phyloP scores from a whole-genome alignment of 2,113 vertebrate genomes.

The Panurus biarmicus region DNA sequence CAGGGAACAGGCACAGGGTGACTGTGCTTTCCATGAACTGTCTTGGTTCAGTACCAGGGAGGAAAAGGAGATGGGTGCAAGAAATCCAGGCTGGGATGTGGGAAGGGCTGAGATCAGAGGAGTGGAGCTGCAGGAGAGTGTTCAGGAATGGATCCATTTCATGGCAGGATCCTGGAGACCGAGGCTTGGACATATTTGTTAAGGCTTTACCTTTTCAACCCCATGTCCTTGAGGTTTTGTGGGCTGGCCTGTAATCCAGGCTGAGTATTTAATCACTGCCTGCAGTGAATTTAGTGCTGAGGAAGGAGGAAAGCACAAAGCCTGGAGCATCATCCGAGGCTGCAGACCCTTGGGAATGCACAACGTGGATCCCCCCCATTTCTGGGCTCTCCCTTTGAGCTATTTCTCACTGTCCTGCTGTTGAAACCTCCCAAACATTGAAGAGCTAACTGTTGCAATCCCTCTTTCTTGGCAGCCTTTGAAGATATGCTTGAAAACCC shows the following conservation, averaged over 20 bases:
- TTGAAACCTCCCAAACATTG: background rate
- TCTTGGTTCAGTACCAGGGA: background rate
- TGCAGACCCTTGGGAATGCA: background rate
- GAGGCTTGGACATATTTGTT: background rate
- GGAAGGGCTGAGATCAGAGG: background rate
- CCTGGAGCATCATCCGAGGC: background rate
- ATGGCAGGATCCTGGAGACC: background rate
- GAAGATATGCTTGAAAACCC: constrained; percentile 99
- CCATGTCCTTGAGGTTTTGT: background rate
- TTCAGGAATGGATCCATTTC: background rate
- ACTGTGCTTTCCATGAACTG: background rate
- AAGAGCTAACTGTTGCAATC: background rate
- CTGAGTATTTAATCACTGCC: background rate
- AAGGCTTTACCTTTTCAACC: background rate
- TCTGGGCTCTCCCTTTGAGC: background rate
- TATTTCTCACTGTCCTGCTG: background rate
- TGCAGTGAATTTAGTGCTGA: background rate
- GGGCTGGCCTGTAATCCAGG: background rate
- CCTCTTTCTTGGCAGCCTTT: constrained; percentile 72
- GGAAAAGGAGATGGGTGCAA: background rate
- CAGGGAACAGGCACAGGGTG: background rate
- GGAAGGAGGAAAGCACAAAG: background rate
- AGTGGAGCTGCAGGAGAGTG: background rate
- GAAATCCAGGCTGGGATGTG: background rate
- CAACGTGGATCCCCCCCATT: rapidly evolving